Percentiles rank a stretch among this genome's conserved stretches.
Conservation (phyloP, 2,113 vertebrate genomes). For the Psophia crepitans region DNA sequence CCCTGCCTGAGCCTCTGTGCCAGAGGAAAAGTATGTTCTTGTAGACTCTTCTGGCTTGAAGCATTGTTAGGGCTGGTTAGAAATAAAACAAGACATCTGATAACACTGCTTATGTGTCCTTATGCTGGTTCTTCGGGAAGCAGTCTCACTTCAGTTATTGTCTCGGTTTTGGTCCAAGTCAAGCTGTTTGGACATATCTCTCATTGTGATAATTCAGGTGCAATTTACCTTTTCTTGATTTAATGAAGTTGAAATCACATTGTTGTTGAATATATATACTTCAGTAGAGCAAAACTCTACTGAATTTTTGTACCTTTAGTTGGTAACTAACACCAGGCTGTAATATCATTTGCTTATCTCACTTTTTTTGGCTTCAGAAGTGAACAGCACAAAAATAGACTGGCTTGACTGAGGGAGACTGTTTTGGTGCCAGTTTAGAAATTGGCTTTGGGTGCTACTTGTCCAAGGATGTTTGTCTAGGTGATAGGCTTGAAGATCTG, state of each 20-base stretch:
- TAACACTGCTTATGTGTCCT: neutral
- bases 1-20: neutral
- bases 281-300: neutral
- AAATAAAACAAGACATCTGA: neutral
- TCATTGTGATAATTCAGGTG: neutral
- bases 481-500: neutral
- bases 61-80: neutral
- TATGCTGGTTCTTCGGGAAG: neutral
- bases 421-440: neutral
- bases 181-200: neutral
- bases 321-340: neutral
- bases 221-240: neutral
- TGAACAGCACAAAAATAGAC: neutral
- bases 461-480: neutral
- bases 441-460: neutral
- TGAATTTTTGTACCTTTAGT: neutral
- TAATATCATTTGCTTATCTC: neutral
- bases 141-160: neutral
- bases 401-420: neutral
- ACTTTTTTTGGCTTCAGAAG: neutral
- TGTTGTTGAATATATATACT: neutral
- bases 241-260: neutral
- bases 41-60: neutral
- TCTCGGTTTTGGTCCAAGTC: neutral
- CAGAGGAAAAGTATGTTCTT: neutral